Percentiles rank a stretch among this genome's conserved stretches.
Evolutionary conservation across 2,113 vertebrate genomes (phyloP).

Genomic region (Origma solitaria): DNA sequence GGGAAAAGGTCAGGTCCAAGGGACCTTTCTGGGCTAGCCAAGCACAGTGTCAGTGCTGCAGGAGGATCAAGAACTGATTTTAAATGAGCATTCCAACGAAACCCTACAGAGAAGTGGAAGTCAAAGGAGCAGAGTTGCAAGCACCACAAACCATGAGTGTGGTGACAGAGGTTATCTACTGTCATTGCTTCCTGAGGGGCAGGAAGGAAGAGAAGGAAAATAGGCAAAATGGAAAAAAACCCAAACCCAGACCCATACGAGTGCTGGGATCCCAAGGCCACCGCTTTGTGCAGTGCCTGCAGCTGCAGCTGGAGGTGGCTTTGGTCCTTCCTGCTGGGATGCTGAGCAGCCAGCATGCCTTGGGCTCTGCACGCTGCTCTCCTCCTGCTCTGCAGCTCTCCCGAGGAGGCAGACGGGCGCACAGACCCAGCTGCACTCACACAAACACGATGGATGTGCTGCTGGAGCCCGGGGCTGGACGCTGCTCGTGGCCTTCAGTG

Average conservation of each 20-base stretch:
- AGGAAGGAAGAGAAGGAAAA: constrained; percentile 15
- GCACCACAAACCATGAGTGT: background rate
- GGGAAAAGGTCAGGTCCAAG: background rate
- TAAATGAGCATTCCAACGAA: background rate
- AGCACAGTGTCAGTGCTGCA: background rate
- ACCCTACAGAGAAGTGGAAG: background rate
- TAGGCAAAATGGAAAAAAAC: background rate
- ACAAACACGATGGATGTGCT: rapidly evolving
- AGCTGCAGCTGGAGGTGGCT: background rate
- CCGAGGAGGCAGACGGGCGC: rapidly evolving
- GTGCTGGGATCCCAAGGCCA: background rate
- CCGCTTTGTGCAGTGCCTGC: background rate
- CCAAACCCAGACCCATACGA: rapidly evolving
- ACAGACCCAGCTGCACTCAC: background rate
- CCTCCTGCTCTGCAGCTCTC: background rate
- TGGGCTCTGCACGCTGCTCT: background rate
- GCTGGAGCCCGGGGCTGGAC: background rate
- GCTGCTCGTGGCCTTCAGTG: background rate
- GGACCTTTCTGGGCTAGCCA: background rate
- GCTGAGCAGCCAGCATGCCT: background rate
- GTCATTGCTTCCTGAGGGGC: background rate
- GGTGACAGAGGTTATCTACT: background rate
- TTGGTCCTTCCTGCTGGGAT: background rate
- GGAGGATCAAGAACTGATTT: background rate
- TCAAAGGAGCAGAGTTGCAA: background rate